Evolutionary conservation across 2,797 vertebrate species (phyloP).

Genomic region (Oceanodroma leucorhoa): DNA sequence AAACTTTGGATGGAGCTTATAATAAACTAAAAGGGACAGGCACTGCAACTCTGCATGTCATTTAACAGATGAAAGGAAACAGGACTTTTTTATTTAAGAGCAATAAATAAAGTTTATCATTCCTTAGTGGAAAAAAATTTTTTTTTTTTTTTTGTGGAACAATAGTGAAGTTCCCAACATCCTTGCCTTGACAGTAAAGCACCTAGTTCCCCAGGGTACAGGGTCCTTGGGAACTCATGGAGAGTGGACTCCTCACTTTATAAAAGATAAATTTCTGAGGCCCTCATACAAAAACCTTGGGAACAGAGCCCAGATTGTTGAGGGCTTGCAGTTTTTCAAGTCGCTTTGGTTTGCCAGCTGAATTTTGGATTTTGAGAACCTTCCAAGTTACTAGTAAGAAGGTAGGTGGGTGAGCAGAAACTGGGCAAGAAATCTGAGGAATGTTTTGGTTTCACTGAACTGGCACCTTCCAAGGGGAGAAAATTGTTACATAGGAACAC

Average conservation of each 20-base stretch:
- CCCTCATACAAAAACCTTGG: not conserved
- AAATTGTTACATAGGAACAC: not conserved
- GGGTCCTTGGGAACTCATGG: not conserved
- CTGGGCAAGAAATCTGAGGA: not conserved
- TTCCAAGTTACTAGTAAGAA: not conserved
- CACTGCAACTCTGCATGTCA: not conserved
- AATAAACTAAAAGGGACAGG: not conserved
- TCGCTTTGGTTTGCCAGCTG: not conserved
- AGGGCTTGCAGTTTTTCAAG: not conserved
- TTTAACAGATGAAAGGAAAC: not conserved
- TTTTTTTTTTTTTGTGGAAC: not conserved
- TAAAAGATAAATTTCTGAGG: not conserved
- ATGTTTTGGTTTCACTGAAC: not conserved
- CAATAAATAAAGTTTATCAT: not conserved
- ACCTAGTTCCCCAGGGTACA: accelerated
- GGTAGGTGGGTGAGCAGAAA: not conserved
- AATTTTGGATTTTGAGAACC: conserved; percentile 1
- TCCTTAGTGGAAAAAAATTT: not conserved
- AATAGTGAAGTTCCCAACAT: not conserved
- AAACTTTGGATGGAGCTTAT: not conserved
- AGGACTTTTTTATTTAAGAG: not conserved
- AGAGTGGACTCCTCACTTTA: not conserved
- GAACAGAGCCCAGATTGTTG: not conserved
- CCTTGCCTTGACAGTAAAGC: not conserved
- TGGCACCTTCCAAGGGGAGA: not conserved